Percentiles rank a stretch among this genome's conserved stretches.
Evolutionary conservation across 2,888 invertebrate genomes (phyloP).

Genomic region (Erebia ligea): DNA sequence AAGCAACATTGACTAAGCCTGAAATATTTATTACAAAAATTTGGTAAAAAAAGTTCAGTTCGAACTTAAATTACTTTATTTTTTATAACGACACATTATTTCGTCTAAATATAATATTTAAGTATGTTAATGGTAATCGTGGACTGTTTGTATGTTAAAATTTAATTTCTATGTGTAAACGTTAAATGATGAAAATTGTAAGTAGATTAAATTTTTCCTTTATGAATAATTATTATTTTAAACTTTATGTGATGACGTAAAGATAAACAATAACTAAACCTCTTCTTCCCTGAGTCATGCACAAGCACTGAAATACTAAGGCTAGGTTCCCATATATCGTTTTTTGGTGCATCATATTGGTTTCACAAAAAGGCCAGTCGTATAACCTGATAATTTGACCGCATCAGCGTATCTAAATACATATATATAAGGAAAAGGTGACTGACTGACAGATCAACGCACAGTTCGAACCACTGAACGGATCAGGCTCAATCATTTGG

Average conservation of each 20-base stretch:
- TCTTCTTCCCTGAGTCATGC: not conserved
- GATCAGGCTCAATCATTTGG: no score
- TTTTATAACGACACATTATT: not conserved
- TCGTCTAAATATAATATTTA: not conserved
- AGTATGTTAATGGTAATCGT: not conserved
- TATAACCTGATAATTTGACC: no score
- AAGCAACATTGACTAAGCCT: no score
- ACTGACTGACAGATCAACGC: no score
- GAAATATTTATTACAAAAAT: no score
- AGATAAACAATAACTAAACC: not conserved
- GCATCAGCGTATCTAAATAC: no score
- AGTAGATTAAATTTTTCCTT: not conserved
- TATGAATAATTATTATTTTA: not conserved
- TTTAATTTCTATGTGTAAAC: not conserved
- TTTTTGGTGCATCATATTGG: not conserved
- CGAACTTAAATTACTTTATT: not conserved
- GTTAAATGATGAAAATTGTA: not conserved
- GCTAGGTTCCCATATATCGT: not conserved
- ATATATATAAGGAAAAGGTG: no score
- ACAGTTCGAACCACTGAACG: no score
- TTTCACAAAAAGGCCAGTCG: no score
- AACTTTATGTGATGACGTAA: not conserved
- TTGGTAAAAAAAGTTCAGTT: not conserved
- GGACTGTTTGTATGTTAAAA: not conserved
- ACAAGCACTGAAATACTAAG: constrained; percentile 1